Percentiles rank a stretch among this genome's conserved stretches.
phyloP scores from a whole-genome alignment of 2,888 invertebrate species.

The Cenopis cana region DNA sequence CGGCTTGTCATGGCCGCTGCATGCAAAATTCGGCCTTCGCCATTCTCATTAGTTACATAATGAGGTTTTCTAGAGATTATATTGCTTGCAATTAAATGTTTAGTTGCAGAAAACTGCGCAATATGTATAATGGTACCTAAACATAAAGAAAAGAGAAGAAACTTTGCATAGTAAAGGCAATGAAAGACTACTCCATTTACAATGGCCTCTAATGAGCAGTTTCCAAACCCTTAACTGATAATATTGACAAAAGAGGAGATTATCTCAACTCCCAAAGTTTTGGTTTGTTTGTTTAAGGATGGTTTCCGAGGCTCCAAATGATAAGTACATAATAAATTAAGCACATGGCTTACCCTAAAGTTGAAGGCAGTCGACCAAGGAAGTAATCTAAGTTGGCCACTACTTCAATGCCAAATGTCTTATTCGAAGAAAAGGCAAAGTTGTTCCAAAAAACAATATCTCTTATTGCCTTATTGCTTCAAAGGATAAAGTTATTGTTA shows the following conservation, averaged over 20 bases:
- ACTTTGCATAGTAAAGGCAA: background rate
- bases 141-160: too few species aligned
- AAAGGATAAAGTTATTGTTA: constrained; percentile 33
- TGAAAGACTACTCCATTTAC: background rate
- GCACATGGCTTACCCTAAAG: constrained; percentile 42
- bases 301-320: constrained; percentile 33
- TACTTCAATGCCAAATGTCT: constrained; percentile 39
- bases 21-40: constrained; percentile 62
- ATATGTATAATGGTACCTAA: too few species aligned
- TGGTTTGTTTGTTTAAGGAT: constrained; percentile 40
- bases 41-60: constrained; percentile 59
- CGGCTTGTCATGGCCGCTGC: constrained; percentile 61
- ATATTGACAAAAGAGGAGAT: constrained; percentile 43
- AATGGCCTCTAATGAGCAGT: constrained; percentile 13
- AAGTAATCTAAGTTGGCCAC: constrained; percentile 34
- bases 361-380: constrained; percentile 31
- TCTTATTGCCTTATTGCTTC: constrained; percentile 10
- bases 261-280: constrained; percentile 36
- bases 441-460: constrained; percentile 13
- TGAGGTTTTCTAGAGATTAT: constrained; percentile 47
- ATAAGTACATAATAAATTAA: constrained; percentile 41
- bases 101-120: background rate
- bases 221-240: constrained; percentile 36
- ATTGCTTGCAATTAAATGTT: background rate
- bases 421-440: constrained; percentile 8